Base-by-base conservation (phyloP, 2,888 invertebrate species). In the Taphrorychus bicolor region DNA sequence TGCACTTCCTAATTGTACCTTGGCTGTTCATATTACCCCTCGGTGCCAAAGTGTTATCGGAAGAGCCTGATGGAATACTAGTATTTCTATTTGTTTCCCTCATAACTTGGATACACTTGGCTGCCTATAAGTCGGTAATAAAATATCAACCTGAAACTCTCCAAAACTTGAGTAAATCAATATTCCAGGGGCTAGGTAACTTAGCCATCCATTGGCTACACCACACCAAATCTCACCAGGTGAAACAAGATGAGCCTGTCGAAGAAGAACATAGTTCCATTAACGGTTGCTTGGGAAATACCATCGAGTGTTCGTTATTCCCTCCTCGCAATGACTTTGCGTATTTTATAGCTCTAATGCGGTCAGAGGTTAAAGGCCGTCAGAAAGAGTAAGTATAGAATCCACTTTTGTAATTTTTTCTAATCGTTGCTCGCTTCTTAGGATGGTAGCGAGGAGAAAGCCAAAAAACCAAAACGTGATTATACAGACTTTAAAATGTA, bases 401-500 rank as follows among this genome's bases (percentile, higher is more conserved):
- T 23, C n/a, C n/a, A n/a, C 7, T 3, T n/a, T 3, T 7, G 3
- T 14, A 3, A 5, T 16, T 9, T 17, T 18, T n/a, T n/a, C n/a
- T 4, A 60, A 24, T 48, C 23, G 5, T 21, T 40, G 49, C 5
- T 48, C 23, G 1, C 45, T 42, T 61, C 74, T 60, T 58, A 76
- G 76, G 40, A 69, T 70, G 66, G 64, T 75, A 49, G 72, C 75
- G 1, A 63, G 70, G 49, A 61, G 74, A 45, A 77, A 75, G 70
- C 76, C 76, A 19, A 77, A 75, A 57, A 73, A 72, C 61, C 71
- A 69, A 22, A 71, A 58, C 59, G 69, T 75, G 66, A 71, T 77
- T 32, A 64, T 75, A 18, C 76, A 77, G 61, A 77, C 77, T 2
- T 66, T 77, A 17, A 76, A 75, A 75, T 77, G 77, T 76, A 71